Conservation (phyloP, 1,140 invertebrate species). For the Aphis craccivora region DNA sequence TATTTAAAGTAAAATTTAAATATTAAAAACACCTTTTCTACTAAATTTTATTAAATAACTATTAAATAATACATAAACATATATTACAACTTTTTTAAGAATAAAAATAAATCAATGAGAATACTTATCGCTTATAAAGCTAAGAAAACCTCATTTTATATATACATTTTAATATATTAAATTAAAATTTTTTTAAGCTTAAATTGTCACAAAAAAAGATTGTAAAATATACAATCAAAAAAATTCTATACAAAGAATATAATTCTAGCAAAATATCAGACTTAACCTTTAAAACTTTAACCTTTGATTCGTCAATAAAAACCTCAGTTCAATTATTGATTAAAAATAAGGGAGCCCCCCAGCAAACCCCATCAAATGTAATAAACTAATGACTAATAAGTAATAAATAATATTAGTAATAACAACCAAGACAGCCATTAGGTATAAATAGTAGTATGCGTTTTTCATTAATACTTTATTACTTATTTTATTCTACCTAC, state of each 20-base stretch:
- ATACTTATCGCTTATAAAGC: not conserved
- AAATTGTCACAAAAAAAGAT: not conserved
- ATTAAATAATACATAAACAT: not conserved
- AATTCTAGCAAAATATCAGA: not conserved
- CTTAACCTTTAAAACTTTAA: no score
- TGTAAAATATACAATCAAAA: not conserved
- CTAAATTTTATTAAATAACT: no score
- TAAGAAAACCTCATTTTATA: not conserved
- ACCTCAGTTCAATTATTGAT: not conserved
- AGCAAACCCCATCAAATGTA: not conserved
- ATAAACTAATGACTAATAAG: not conserved
- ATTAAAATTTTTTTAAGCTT: not conserved
- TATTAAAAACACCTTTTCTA: no score
- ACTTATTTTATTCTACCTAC: not conserved
- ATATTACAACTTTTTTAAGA: not conserved
- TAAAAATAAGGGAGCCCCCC: not conserved
- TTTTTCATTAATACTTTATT: not conserved
- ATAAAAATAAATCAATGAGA: not conserved
- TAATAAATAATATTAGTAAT: not conserved
- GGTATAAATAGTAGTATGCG: not conserved
- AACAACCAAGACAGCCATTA: not conserved
- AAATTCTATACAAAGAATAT: not conserved
- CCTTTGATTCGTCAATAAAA: not conserved
- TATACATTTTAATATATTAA: not conserved
- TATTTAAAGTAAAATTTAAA: not conserved